Conservation (phyloP, 1,140 invertebrate species). For the Ceratosolen solmsi region DNA sequence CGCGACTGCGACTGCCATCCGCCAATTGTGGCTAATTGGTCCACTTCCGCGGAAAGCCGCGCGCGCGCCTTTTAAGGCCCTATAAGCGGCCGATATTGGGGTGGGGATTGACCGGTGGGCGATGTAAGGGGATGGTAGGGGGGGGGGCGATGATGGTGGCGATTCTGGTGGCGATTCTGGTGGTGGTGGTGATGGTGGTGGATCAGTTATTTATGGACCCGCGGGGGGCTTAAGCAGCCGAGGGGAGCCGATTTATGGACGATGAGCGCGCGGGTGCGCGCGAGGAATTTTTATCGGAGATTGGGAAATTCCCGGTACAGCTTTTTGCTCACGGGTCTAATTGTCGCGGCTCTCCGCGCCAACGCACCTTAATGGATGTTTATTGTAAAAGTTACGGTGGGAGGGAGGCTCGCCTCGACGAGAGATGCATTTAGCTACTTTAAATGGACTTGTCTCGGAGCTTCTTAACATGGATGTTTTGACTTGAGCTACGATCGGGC, state of each 20-base stretch:
- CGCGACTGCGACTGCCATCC: slow-evolving; percentile 16
- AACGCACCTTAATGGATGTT: neutral
- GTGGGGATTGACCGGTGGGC: neutral
- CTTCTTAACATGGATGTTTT: neutral
- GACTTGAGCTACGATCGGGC: neutral
- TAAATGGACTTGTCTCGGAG: neutral
- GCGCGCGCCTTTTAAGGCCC: slow-evolving; percentile 34
- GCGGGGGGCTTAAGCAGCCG: neutral
- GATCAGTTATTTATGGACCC: neutral
- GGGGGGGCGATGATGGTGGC: neutral
- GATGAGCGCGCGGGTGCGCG: neutral
- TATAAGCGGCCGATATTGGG: neutral
- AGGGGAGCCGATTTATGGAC: slow-evolving; percentile 9
- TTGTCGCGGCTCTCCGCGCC: neutral
- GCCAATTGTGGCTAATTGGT: slow-evolving; percentile 42
- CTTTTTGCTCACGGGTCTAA: neutral
- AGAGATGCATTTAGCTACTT: neutral
- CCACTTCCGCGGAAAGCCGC: slow-evolving; percentile 16
- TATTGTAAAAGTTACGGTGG: neutral
- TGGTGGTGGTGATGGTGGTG: neutral
- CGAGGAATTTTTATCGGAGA: slow-evolving; percentile 4
- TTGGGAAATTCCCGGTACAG: neutral
- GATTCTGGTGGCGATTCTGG: too few species aligned
- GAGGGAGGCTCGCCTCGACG: neutral
- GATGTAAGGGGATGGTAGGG: too few species aligned